These are phyloP conservation scores for Scaptomyza cyrtandrae DNA, from an alignment of 2,888 invertebrate genomes.

Conservation along the genomic window DNA sequence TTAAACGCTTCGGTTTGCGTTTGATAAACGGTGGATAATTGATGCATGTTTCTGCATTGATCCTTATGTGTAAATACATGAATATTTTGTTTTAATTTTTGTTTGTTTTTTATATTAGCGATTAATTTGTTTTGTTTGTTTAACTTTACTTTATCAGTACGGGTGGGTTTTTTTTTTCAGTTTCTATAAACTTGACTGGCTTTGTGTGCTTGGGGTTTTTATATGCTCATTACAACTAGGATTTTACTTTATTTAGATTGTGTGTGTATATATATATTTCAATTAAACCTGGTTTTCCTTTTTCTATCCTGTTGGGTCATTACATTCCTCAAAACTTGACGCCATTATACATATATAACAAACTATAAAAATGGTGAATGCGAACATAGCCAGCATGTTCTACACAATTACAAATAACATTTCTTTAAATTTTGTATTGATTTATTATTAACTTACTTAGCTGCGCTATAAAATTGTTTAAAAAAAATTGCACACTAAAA, in stretches of 20 bases:
- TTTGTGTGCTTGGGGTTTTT: constrained; percentile 41
- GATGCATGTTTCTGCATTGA: constrained; percentile 30
- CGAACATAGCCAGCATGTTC: constrained; percentile 70
- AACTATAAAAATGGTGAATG: constrained; percentile 67
- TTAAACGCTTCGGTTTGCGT: constrained; percentile 18
- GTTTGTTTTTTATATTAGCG: constrained; percentile 13
- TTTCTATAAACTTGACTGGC: constrained; percentile 45
- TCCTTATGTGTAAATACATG: constrained; percentile 33
- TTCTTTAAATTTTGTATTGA: constrained; percentile 7
- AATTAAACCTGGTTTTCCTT: constrained; percentile 67
- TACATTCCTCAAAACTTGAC: constrained; percentile 22
- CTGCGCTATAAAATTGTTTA: constrained; percentile 72
- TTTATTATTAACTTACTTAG: constrained; percentile 33
- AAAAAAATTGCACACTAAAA: constrained; percentile 70
- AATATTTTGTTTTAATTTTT: constrained; percentile 12
- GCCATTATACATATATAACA: constrained; percentile 19
- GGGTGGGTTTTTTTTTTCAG: constrained; percentile 65
- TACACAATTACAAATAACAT: constrained; percentile 57
- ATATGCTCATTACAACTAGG: constrained; percentile 27
- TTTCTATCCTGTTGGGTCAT: constrained; percentile 42
- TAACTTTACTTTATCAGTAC: constrained; percentile 75
- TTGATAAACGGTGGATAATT: constrained; percentile 43
- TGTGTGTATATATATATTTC: constrained; percentile 36
- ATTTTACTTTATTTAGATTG: constrained; percentile 6
- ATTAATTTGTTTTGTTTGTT: constrained; percentile 48